Percentiles rank a stretch among this genome's conserved stretches.
These are phyloP conservation scores for Onychostoma macrolepis DNA, from an alignment of 2,113 vertebrate species.

Conservation along the genomic window DNA sequence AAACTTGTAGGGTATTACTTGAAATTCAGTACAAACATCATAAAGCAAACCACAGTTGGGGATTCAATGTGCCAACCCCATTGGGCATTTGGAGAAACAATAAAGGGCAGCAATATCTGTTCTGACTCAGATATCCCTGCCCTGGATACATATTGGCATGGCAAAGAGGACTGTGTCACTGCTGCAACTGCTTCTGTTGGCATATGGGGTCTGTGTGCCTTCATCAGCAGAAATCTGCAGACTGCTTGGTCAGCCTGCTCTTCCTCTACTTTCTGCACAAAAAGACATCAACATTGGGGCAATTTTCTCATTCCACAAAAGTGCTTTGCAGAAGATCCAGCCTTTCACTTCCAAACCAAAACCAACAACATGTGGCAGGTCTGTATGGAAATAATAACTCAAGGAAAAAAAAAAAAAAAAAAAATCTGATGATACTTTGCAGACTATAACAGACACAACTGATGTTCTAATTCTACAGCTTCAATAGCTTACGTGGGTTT, in stretches of 20 bases:
- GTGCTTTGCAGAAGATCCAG: constrained; percentile 15
- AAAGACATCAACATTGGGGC: constrained; percentile 50
- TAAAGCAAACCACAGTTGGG: too few relatives aligned
- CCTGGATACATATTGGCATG: neutral
- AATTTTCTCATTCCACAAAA: constrained; percentile 49
- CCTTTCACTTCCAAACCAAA: constrained; percentile 46
- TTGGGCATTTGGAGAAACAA: neutral
- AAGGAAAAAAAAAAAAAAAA: neutral
- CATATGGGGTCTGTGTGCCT: neutral
- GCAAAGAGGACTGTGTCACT: neutral
- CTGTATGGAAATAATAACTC: neutral
- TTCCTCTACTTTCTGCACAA: constrained; percentile 26
- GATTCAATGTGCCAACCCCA: neutral
- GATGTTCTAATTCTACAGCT: constrained; percentile 53
- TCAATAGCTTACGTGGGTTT: constrained; percentile 72
- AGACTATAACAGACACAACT: neutral
- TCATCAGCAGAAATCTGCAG: constrained; percentile 11
- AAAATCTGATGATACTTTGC: neutral
- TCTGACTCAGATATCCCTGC: neutral
- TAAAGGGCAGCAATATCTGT: neutral
- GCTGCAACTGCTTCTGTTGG: neutral
- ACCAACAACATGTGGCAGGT: constrained; percentile 38
- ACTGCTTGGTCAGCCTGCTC: constrained; percentile 28
- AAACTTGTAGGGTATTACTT: too few relatives aligned
- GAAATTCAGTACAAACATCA: too few relatives aligned